phyloP scores from a whole-genome alignment of 2,797 vertebrate species.

The Hippocampus kuda region DNA sequence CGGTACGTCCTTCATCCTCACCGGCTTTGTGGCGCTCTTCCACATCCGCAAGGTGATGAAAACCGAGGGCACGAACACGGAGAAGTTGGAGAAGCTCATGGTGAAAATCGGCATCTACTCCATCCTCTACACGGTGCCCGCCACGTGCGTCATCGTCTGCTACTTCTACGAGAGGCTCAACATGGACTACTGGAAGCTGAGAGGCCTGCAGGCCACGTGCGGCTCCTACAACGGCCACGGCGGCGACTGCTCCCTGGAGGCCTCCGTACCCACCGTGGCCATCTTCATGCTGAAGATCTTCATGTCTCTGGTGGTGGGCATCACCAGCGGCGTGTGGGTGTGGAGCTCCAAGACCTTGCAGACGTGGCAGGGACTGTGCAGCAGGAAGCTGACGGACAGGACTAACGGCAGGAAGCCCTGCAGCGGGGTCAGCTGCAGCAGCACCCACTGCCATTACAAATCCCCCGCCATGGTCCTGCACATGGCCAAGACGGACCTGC shows the following conservation, averaged over 20 bases:
- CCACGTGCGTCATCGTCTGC: slow-evolving; percentile 94
- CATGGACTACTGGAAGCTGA: slow-evolving; percentile 87
- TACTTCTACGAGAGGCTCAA: slow-evolving; percentile 95
- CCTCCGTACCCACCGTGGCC: slow-evolving; percentile 86
- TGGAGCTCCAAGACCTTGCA: slow-evolving; percentile 99
- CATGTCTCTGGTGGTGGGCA: slow-evolving; percentile 97
- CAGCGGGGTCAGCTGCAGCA: slow-evolving; percentile 73
- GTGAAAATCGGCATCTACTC: slow-evolving; percentile 97
- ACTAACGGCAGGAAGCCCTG: slow-evolving; percentile 81
- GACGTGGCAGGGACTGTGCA: slow-evolving; percentile 94
- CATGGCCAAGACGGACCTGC: slow-evolving; percentile 87
- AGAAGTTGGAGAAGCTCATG: slow-evolving; percentile 98
- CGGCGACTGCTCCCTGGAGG: slow-evolving; percentile 78
- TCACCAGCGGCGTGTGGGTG: slow-evolving; percentile 97
- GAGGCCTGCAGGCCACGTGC: slow-evolving; percentile 77
- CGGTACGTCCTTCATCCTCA: slow-evolving; percentile 94
- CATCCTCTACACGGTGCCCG: slow-evolving; percentile 94
- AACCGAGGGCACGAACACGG: slow-evolving; percentile 93
- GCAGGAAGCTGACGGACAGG: slow-evolving; percentile 80
- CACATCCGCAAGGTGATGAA: slow-evolving; percentile 98
- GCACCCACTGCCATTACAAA: slow-evolving; percentile 88
- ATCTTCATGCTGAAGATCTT: slow-evolving; percentile 98
- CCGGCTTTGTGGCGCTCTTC: slow-evolving; percentile 94
- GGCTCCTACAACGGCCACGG: slow-evolving; percentile 61
- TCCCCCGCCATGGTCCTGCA: slow-evolving; percentile 83